phyloP scores from a whole-genome alignment of 92 coral and sea anemone genomes.

The Zoanthus sansibaricus region DNA sequence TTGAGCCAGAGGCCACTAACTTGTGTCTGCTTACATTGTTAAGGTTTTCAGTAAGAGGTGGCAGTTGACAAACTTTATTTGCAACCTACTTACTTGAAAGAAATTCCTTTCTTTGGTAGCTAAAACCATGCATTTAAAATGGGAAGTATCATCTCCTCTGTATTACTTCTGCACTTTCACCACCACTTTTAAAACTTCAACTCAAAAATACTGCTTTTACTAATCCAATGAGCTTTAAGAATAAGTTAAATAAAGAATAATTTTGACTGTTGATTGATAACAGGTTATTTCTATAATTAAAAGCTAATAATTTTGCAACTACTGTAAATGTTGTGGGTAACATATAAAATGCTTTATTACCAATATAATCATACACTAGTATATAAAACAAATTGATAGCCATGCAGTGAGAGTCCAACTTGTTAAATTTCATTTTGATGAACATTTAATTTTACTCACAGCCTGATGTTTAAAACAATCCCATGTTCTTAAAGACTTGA shows the following conservation, averaged over 20 bases:
- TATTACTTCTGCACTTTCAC: too few species aligned
- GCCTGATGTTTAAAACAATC: constrained; percentile 64
- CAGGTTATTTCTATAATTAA: not conserved
- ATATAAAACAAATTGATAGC: not conserved
- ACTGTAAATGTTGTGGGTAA: not conserved
- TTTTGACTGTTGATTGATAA: not conserved
- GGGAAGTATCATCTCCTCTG: too few species aligned
- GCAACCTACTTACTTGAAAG: too few species aligned
- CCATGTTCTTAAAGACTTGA: constrained; percentile 59
- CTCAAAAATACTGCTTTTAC: not conserved
- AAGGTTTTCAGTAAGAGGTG: too few species aligned
- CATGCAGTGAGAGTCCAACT: constrained; percentile 1
- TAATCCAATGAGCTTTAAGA: not conserved
- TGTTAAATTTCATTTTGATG: constrained; percentile 1
- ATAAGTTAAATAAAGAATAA: not conserved
- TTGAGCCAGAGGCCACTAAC: not conserved
- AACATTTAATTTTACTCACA: constrained; percentile 52
- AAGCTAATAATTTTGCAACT: not conserved
- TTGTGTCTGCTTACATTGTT: not conserved
- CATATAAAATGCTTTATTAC: not conserved
- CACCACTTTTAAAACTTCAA: too few species aligned
- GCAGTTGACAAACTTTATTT: too few species aligned
- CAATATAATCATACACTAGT: not conserved
- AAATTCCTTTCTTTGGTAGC: too few species aligned
- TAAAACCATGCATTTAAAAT: too few species aligned